phyloP scores from a whole-genome alignment of 2,797 vertebrate genomes.

The Meda fulgida region DNA sequence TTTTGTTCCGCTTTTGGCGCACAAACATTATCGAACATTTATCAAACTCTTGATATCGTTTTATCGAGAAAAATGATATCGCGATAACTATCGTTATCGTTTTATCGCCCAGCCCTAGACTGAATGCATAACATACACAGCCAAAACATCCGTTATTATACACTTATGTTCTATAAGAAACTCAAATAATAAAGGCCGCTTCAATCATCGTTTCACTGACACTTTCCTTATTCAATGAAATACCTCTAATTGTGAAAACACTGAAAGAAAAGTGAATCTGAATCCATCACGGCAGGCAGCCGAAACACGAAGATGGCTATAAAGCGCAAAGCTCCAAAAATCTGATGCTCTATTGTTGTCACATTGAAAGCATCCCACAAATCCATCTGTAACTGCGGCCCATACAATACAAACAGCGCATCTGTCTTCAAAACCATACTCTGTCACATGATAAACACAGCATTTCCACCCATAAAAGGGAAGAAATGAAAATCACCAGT shows the following conservation, averaged over 20 bases:
- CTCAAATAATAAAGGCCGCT: not conserved
- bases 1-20: too few species aligned
- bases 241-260: not conserved
- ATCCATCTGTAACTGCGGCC: constrained; percentile 31
- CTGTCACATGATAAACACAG: constrained; percentile 64
- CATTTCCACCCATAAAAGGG: constrained; percentile 64
- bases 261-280: constrained; percentile 7
- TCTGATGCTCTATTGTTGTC: constrained; percentile 31
- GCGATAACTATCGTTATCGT: too few species aligned
- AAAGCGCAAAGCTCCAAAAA: constrained; percentile 4
- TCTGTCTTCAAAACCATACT: constrained; percentile 56
- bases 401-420: constrained; percentile 63
- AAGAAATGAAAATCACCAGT: constrained; percentile 59
- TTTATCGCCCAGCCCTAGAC: too few species aligned
- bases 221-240: constrained; percentile 1
- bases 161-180: not conserved
- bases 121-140: not conserved
- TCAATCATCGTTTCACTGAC: not conserved
- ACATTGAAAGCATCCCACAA: constrained; percentile 43
- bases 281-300: not conserved
- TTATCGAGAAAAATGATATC: too few species aligned
- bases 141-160: not conserved
- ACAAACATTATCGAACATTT: too few species aligned
- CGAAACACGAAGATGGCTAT: not conserved
- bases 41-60: too few species aligned